Base-by-base conservation (phyloP, 1,140 invertebrate species). In the Tetragonula clypearis region DNA sequence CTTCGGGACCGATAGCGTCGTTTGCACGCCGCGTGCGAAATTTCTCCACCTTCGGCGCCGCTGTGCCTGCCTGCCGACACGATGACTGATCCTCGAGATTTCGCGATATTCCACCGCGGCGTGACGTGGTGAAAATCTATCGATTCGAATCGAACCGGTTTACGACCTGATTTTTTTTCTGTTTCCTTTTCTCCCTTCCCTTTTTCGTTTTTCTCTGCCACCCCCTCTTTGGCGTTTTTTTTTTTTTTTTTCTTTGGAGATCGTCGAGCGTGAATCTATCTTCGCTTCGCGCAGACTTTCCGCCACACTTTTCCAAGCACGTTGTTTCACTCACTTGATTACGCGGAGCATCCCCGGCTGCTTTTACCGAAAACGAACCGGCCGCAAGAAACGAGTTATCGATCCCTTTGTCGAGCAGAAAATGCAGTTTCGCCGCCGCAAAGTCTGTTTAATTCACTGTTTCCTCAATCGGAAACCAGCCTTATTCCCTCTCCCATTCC, bases 321-420 rank as follows among this genome's bases (percentile, higher is more conserved):
- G 23, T 62, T 30, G 26, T 79, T 79, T 68, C 21, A 30, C 56
- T 78, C 56, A 35, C 65, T 55, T 30, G 60, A 79, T 79, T 68
- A 68, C 19, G 12, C 14, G 26, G 9, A 23, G 14, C 14, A 15
- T 55, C 19, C 35, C 2, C 56, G n/a, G 49, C 15, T 26, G 74
- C 74, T 62, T 62, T 41, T 60, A 60, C 2, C 23, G 49, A 56
- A 21, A 55, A 49, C 15, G 49, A 73, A 2, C n/a, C 41, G 41
- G 23, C 49, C n/a, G 15, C 21, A 55, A 55, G 49, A 26, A 26
- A 75, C 19, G 53, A 75, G 26, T 75, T 75, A 56, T 56, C 5
- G 49, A 21, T 56, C n/a, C 35, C 23, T 66, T 78, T 78, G 75
- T 62, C 23, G 35, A 1, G 5, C 6, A 30, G 15, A 26, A 14